Evolutionary conservation across 2,888 invertebrate genomes (phyloP), one percentile per base, ranked within the genome.

Genomic region (Scelioninae gen. 1): DNA sequence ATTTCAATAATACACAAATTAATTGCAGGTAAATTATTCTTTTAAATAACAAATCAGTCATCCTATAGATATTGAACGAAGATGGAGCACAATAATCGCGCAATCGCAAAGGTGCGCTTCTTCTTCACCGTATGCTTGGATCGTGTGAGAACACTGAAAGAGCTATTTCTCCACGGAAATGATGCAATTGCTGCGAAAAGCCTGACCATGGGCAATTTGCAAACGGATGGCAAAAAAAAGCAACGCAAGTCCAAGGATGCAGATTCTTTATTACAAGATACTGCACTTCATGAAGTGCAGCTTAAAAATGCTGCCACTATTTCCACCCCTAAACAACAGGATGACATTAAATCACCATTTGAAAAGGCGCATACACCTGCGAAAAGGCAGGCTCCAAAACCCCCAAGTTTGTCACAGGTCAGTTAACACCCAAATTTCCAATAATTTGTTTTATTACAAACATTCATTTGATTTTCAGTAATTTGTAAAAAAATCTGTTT

Each of bases 311-410:
- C 23, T 43, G 66, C 71, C 15, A 45, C 56, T 23, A 51, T 45
- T 49, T 47, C 32, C 53, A 68, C 29, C 49, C 55, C 71, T 10
- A 80, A 80, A 29, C 62, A 69, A 34, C 75, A 83, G 53, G 83
- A 71, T 9, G 29, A 29, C 55, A 13, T 23, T 23, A 88, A 65
- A 56, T 71, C 81, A 5, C 84, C 86, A 1, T 84, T 87, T 75
- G 90, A 90, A 55, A 91, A 87, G 78, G 84, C 87, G 15, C 88
- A 89, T 43, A 86, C 88, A 32, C 87, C 90, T 13, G 88, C 82
- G 45, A 91, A 90, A 81, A 87, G 91, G 62, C 90, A 85, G 38
- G 91, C 91, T 15, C 77, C 77, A n/a, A 72, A 79, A 60, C 79
- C 79, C 23, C 79, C 79, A 38, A 0, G 9, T 38, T 23, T 23